These are phyloP conservation scores for Scaptomyza caliginosa DNA, from an alignment of 2,888 invertebrate species.

Conservation along the genomic window DNA sequence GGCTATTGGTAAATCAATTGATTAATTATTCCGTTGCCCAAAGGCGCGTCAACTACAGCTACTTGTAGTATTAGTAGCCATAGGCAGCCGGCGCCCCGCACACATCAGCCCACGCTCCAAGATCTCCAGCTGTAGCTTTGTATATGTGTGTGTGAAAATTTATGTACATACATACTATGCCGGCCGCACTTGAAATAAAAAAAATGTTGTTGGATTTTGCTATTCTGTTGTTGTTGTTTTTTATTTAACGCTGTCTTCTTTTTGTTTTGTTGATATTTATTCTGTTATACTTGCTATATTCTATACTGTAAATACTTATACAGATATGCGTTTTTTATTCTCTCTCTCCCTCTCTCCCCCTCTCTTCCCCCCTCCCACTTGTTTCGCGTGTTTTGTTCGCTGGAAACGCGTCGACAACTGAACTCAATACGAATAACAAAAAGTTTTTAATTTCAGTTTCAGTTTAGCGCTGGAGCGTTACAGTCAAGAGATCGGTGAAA, in stretches of 20 bases:
- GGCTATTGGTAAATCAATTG: slow-evolving; percentile 26
- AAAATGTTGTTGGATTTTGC: slow-evolving; percentile 32
- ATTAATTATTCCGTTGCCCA: slow-evolving; percentile 57
- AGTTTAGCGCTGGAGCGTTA: slow-evolving; percentile 66
- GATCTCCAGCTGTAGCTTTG: slow-evolving; percentile 7
- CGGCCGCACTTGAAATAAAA: slow-evolving; percentile 64
- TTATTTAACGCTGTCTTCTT: slow-evolving; percentile 12
- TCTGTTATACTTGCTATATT: slow-evolving; percentile 63
- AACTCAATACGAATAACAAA: slow-evolving; percentile 50
- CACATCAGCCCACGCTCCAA: slow-evolving; percentile 4
- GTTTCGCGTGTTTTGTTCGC: slow-evolving; percentile 47
- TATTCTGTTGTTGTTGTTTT: slow-evolving; percentile 32
- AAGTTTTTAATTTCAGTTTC: slow-evolving; percentile 71
- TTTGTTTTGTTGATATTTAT: slow-evolving; percentile 60
- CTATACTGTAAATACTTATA: slow-evolving; percentile 17
- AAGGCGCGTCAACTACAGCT: slow-evolving; percentile 21
- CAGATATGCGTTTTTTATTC: slow-evolving; percentile 9
- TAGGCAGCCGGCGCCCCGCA: slow-evolving; percentile 9
- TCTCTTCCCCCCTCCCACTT: slow-evolving; percentile 26
- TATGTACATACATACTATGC: not conserved
- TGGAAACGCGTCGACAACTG: slow-evolving; percentile 33
- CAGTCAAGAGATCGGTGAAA: slow-evolving; percentile 61
- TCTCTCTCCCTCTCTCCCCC: no score
- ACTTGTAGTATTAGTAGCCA: slow-evolving; percentile 16
- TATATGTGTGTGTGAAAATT: not conserved